These are phyloP conservation scores for Chrysochloris asiatica DNA, from an alignment of 2,113 vertebrate genomes.

Conservation along the genomic window DNA sequence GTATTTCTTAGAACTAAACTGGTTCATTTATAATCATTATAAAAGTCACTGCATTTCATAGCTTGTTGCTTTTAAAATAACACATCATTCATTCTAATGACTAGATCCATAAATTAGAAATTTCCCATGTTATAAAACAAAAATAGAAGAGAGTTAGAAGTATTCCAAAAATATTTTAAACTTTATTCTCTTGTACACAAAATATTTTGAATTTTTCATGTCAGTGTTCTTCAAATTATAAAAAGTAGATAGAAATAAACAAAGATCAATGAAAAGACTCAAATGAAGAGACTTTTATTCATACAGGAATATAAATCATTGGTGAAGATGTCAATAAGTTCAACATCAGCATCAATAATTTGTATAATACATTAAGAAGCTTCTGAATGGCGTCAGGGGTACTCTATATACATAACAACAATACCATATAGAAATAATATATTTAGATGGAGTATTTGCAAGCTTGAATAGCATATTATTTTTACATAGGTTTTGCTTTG, in stretches of 20 bases:
- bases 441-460: not conserved
- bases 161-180: constrained; percentile 14
- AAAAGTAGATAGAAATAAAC: too few relatives aligned
- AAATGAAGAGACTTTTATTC: not conserved
- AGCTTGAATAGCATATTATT: not conserved
- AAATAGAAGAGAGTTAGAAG: not conserved
- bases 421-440: not conserved
- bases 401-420: not conserved
- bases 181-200: not conserved
- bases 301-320: not conserved
- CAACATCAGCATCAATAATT: not conserved
- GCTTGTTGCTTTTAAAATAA: constrained; percentile 51
- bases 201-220: not conserved
- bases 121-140: not conserved
- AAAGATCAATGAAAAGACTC: not conserved
- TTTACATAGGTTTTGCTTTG: not conserved
- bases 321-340: not conserved
- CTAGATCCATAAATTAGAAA: not conserved
- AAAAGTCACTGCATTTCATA: not conserved
- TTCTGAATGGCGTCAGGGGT: not conserved
- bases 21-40: not conserved
- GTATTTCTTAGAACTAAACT: constrained; percentile 1
- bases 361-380: not conserved
- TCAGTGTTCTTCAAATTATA: too few relatives aligned
- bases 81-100: not conserved